These are phyloP conservation scores for Sclerodermus sp. DNA, from an alignment of 2,888 invertebrate species.

Conservation along the genomic window DNA sequence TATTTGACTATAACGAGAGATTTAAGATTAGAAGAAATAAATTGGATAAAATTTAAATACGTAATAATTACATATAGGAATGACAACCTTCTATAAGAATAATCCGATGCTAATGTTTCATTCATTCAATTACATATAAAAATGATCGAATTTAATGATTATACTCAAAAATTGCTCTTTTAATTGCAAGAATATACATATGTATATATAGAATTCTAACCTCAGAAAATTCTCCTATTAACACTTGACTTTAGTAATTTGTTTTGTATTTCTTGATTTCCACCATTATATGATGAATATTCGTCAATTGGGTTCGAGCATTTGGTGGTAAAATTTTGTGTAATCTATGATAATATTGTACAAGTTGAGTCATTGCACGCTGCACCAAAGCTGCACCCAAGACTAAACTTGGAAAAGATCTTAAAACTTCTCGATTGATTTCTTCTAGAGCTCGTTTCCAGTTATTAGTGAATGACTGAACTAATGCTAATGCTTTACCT, in stretches of 20 bases:
- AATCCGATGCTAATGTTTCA: no score
- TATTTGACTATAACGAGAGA: no score
- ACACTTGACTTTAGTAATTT: slow-evolving; percentile 67
- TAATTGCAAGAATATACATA: no score
- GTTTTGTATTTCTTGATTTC: slow-evolving; percentile 99
- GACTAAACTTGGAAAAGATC: slow-evolving; percentile 94
- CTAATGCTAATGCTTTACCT: slow-evolving; percentile 80
- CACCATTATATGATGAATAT: slow-evolving; percentile 98
- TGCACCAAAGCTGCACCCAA: slow-evolving; percentile 94
- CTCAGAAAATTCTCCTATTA: no score
- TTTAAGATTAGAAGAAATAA: no score
- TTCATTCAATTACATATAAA: no score
- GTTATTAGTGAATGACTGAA: slow-evolving; percentile 84
- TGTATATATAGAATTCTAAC: no score
- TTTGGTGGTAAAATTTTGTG: slow-evolving; percentile 89
- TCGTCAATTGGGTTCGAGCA: slow-evolving; percentile 86
- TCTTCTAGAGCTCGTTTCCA: slow-evolving; percentile 97
- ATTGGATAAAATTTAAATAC: no score
- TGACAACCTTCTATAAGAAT: no score
- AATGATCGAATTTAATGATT: no score
- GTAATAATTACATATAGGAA: no score
- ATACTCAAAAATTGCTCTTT: no score
- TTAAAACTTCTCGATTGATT: slow-evolving; percentile 90
- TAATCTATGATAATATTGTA: slow-evolving; percentile 97
- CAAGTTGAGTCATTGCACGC: slow-evolving; percentile 89